phyloP scores from a whole-genome alignment of 2,113 vertebrate species.

The Tupaia tana region DNA sequence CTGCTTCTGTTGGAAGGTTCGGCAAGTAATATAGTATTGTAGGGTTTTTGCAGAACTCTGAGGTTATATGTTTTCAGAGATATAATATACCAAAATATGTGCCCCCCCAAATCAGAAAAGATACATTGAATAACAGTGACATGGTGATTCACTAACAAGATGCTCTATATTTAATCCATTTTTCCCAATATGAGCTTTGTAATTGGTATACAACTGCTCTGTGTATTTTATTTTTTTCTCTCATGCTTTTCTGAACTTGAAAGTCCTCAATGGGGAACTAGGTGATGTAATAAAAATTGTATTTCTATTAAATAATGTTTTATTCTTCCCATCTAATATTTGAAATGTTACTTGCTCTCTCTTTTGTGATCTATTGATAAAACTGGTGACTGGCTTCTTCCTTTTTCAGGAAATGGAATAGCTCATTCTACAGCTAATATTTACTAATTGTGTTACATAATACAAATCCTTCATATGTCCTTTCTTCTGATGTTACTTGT shows the following conservation, averaged over 20 bases:
- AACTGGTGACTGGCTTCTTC: background rate
- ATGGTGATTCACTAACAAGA: background rate
- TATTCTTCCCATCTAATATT: conserved; percentile 27
- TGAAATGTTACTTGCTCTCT: conserved; percentile 44
- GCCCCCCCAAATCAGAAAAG: background rate
- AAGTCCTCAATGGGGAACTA: background rate
- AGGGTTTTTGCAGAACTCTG: background rate
- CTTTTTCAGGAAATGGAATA: conserved; percentile 33
- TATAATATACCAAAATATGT: conserved; percentile 17
- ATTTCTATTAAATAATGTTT: conserved; percentile 54
- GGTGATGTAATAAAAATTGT: conserved; percentile 35
- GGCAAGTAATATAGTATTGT: background rate
- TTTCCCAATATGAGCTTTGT: conserved; percentile 22
- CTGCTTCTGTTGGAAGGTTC: conserved; percentile 28
- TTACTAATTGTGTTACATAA: background rate
- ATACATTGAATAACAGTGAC: background rate
- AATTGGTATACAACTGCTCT: conserved; percentile 21
- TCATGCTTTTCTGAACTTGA: conserved; percentile 34
- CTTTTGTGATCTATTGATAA: background rate
- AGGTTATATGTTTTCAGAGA: conserved; percentile 18
- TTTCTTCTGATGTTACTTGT: conserved; percentile 36
- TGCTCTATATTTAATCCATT: background rate
- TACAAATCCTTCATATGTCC: conserved; percentile 2
- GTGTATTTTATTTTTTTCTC: background rate
- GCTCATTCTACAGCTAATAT: conserved; percentile 33